Base-by-base conservation (phyloP, 1,140 invertebrate genomes). In the Octopus sinensis region DNA sequence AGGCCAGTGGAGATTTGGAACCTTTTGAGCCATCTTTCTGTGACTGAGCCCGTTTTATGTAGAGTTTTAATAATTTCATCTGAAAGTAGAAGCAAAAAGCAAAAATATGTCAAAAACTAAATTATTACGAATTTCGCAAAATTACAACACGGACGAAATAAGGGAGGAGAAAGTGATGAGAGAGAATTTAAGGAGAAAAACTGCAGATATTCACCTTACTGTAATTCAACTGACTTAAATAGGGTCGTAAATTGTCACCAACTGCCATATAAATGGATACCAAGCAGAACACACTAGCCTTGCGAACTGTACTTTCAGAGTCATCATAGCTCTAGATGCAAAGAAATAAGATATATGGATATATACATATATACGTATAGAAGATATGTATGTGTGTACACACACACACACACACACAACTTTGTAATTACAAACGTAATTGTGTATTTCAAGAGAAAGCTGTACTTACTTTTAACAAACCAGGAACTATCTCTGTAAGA, bases 241-340 rank as follows among this genome's bases (percentile, higher is more conserved):
- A 94, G 0, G 95, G 95, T 84, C 94, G 93, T 86, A 98, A 92
- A 30, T 95, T 94, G 86, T 97, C 95, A 3, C 96, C 97, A 5
- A 97, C 94, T 17, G 94, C 93, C 84, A 94, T 93, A 84, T 98
- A 95, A 81, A 98, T 93, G 54, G 96, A 95, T 4, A 98, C 97
- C 94, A 98, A 96, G 88, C 96, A 97, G 90, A 98, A 98, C 2
- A 98, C 96, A 9, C 96, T 95, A 82, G 96, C 96, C 89, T 98
- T 98, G 17, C 97, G 93, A 52, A 98, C 96, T 80, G 95, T 94
- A 82, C 95, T 97, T 89, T 97, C 95, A 30, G 92, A 90, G 88
- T 95, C 93, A 88, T 98, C 96, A 88, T 97, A 97, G 6, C 96
- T 95, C 93, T 97, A 76, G 43, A 79, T 79, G 56, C 79, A 82